Evolutionary conservation across 2,797 vertebrate genomes (phyloP).

Genomic region (Erethizon dorsatum): DNA sequence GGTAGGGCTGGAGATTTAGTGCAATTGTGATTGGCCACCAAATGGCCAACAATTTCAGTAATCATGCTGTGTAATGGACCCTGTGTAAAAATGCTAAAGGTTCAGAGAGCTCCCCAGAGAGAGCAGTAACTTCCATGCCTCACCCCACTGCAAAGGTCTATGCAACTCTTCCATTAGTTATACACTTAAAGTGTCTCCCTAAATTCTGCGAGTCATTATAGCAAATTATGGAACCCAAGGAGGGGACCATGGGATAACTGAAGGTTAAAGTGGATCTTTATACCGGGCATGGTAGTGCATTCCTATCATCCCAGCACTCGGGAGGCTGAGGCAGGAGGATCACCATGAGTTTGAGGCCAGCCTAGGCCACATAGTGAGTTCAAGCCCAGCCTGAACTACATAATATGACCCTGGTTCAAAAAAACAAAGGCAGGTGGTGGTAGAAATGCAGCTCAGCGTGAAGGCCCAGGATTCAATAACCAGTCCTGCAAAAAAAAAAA

Average conservation of each 20-base stretch:
- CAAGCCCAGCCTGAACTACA: not conserved
- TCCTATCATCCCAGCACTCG: not conserved
- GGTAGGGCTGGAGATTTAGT: not conserved
- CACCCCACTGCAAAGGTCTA: not conserved
- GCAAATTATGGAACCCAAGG: not conserved
- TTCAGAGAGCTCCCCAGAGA: not conserved
- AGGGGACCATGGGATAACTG: not conserved
- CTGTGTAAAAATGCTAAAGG: not conserved
- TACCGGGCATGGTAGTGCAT: not conserved
- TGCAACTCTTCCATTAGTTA: not conserved
- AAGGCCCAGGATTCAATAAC: not conserved
- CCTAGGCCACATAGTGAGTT: not conserved
- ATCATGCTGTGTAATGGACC: not conserved
- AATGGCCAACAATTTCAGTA: not conserved
- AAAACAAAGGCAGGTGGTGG: too few relatives aligned
- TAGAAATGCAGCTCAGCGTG: not conserved
- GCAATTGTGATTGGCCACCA: not conserved
- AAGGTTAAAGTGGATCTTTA: not conserved
- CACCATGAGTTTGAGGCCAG: not conserved
- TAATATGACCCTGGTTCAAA: not conserved
- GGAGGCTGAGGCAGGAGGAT: not conserved
- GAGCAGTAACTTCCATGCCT: not conserved
- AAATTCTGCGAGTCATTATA: not conserved
- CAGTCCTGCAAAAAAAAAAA: not conserved
- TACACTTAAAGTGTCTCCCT: not conserved